A percentile compares a stretch with the other conserved stretches of the same genome.
Evolutionary conservation across 2,113 vertebrate genomes (phyloP).

Genomic region (Ceyx melanurus): DNA sequence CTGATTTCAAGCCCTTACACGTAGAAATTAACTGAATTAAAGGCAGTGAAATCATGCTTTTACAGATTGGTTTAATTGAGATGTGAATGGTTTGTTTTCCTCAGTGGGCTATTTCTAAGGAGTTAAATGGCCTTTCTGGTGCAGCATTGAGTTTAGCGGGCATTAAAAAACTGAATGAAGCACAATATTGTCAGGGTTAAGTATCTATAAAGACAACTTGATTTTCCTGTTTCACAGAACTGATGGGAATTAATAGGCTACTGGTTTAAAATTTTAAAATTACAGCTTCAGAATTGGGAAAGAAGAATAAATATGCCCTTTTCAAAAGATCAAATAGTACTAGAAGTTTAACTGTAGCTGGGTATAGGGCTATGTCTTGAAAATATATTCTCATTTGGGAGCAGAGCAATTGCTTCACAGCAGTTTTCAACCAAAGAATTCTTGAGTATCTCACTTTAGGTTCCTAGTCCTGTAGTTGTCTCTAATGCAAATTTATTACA

Average conservation of each 20-base stretch:
- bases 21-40: not conserved
- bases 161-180: not conserved
- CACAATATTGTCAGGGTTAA: not conserved
- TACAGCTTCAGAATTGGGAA: not conserved
- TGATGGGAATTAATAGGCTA: not conserved
- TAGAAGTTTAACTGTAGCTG: not conserved
- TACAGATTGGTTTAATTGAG: conserved; percentile 12
- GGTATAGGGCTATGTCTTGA: not conserved
- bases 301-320: not conserved
- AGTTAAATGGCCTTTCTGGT: not conserved
- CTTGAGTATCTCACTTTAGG: not conserved
- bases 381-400: not conserved
- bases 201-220: not conserved
- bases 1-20: not conserved
- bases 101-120: not conserved
- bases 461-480: not conserved
- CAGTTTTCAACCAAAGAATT: not conserved
- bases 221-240: not conserved
- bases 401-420: not conserved
- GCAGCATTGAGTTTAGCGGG: not conserved
- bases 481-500: not conserved
- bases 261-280: not conserved
- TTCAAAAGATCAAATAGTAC: not conserved
- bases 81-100: not conserved
- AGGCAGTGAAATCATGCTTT: not conserved